phyloP scores from a whole-genome alignment of 92 coral and sea anemone genomes.

The Hydrozoanthus gracilis region DNA sequence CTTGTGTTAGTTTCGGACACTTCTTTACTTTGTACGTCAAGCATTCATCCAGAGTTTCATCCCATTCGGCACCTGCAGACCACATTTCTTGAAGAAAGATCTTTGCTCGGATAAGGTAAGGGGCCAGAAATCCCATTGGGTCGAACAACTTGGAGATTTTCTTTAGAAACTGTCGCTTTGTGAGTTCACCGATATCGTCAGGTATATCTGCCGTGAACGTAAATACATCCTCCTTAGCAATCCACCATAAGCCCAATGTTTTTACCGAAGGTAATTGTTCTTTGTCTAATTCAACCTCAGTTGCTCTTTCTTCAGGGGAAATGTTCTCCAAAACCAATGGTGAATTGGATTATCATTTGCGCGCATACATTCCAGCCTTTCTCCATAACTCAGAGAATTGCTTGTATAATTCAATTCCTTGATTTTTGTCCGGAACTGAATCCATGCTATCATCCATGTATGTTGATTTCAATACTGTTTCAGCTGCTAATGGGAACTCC shows the following conservation, averaged over 20 bases:
- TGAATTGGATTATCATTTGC: constrained; percentile 64
- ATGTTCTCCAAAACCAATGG: constrained; percentile 52
- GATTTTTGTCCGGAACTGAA: constrained; percentile 53
- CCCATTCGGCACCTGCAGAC: constrained; percentile 55
- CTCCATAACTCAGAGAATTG: constrained; percentile 65
- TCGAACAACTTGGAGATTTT: constrained; percentile 64
- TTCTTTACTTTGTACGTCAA: constrained; percentile 55
- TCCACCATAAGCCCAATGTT: constrained; percentile 62
- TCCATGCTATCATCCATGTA: constrained; percentile 81
- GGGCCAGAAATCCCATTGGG: constrained; percentile 58
- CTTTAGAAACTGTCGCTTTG: constrained; percentile 68
- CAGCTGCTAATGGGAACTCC: constrained; percentile 62
- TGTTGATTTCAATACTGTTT: constrained; percentile 61
- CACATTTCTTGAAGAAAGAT: constrained; percentile 21
- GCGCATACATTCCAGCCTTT: constrained; percentile 63
- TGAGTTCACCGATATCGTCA: constrained; percentile 1
- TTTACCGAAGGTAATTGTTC: constrained; percentile 64
- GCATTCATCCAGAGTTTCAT: constrained; percentile 56
- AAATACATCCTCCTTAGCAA: constrained; percentile 64
- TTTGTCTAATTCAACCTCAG: no score
- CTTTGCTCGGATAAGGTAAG: constrained; percentile 17
- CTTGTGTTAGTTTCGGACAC: constrained; percentile 50
- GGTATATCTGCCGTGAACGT: constrained; percentile 51
- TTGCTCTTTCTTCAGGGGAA: constrained; percentile 66
- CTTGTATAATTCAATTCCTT: constrained; percentile 54